Evolutionary conservation across 2,888 invertebrate genomes (phyloP).

Genomic region (Drosophila kuntzei): DNA sequence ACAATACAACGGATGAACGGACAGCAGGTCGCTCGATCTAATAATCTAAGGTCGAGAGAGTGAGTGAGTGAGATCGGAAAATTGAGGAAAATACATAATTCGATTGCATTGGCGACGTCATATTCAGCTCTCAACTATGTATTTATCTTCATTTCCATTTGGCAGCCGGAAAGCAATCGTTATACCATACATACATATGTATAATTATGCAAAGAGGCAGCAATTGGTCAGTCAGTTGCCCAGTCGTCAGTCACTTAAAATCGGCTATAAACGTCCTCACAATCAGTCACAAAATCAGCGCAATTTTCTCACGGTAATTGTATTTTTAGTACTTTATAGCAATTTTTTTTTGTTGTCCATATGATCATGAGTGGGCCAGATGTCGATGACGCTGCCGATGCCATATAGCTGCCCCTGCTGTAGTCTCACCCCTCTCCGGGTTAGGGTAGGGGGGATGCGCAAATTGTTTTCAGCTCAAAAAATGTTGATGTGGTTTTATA

Average conservation of each 20-base stretch:
- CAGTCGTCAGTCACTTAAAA: conserved; percentile 76
- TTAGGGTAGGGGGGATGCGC: conserved; percentile 33
- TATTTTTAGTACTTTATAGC: conserved; percentile 85
- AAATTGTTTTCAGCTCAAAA: conserved; percentile 67
- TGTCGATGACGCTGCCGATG: conserved; percentile 59
- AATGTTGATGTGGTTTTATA: conserved; percentile 80
- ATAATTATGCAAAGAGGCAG: conserved; percentile 28
- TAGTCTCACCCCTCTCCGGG: conserved; percentile 38
- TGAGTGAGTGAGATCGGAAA: not conserved
- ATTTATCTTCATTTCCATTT: conserved; percentile 32
- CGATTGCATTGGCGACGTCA: conserved; percentile 62
- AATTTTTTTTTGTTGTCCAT: conserved; percentile 72
- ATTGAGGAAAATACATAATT: conserved; percentile 1
- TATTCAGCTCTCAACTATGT: conserved; percentile 39
- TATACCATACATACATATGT: conserved; percentile 21
- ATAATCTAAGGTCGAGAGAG: conserved; percentile 17
- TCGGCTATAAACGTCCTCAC: conserved; percentile 81
- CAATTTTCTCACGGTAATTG: conserved; percentile 81
- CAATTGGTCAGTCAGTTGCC: conserved; percentile 32
- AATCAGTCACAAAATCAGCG: conserved; percentile 82
- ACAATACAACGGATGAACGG: conserved; percentile 59
- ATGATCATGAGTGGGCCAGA: conserved; percentile 75
- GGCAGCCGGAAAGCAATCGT: conserved; percentile 57
- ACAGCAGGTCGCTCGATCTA: conserved; percentile 39
- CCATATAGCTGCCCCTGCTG: not conserved